Base-by-base conservation (phyloP, 2,797 vertebrate species). In the Hypotaenidia philippensis region DNA sequence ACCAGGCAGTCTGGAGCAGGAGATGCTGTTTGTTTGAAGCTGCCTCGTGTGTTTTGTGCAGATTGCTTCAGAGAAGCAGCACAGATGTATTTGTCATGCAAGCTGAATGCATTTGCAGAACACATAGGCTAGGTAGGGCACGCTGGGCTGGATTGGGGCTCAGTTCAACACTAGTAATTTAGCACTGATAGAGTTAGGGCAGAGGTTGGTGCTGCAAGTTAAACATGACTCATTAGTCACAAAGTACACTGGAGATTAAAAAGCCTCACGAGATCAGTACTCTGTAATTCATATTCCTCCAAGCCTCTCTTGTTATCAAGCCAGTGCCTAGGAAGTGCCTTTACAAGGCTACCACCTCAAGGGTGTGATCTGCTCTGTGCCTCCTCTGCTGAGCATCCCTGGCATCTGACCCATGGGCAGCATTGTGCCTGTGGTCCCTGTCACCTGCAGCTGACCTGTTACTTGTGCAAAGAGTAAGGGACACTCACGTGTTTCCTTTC, bases 361-460 rank as follows among this genome's bases (percentile, higher is more conserved):
- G 66, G 49, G 66, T 4, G 0, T 44, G 34, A 50, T 64, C 21
- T 86, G 63, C 78, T 1, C 1, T 19, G 75, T 68, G 53, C 44
- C 44, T 50, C 26, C 55, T 50, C 53, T 52, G 53, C 5, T 0
- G 4, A 65, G 57, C 85, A 59, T 6, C 56, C 49, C 40, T 76
- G 66, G 27, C 26, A 20, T 3, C 38, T 17, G 10, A 16, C 9
- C 13, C 12, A 7, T 2, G 34, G 47, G 25, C n/a, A 72, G 32
- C 5, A 2, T 0, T 15, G 79, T 45, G 38, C 15, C 31, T 0
- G 0, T 3, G 29, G 56, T 61, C 41, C 44, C 72, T 3, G 1
- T 14, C 66, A 36, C 29, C 91, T 57, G 57, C 81, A 57, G 52
- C 23, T 65, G 53, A 50, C 6, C 23, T 38, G 4, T 66, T 53